Percentiles rank a stretch among this genome's conserved stretches.
phyloP scores from a whole-genome alignment of 2,113 vertebrate genomes.

The Catagonus wagneri region DNA sequence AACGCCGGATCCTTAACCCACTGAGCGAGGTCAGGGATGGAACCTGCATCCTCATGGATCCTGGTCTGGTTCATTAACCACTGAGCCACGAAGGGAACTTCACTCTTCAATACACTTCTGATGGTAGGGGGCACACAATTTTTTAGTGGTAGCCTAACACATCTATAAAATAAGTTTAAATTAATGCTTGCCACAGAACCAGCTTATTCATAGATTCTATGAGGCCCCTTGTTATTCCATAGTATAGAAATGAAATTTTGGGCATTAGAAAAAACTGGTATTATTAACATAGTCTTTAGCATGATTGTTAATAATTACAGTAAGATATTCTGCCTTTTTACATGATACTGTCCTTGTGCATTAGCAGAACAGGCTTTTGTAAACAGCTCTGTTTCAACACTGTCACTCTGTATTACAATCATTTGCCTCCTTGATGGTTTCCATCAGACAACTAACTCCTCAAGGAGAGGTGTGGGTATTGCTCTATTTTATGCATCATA shows the following conservation, averaged over 20 bases:
- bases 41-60: too few species aligned
- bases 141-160: not conserved
- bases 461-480: not conserved
- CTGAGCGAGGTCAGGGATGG: too few species aligned
- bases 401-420: not conserved
- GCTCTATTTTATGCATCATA: not conserved
- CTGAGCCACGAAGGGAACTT: too few species aligned
- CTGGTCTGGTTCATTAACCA: too few species aligned
- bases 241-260: not conserved
- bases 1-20: too few species aligned
- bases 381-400: not conserved
- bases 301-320: not conserved
- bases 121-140: not conserved
- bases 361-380: not conserved
- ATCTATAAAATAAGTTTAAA: conserved; percentile 19
- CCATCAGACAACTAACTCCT: not conserved
- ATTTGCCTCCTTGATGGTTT: not conserved
- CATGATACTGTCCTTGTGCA: not conserved
- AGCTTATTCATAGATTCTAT: not conserved
- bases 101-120: conserved; percentile 8
- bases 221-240: not conserved
- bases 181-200: not conserved
- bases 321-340: not conserved
- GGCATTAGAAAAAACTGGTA: conserved; percentile 6
- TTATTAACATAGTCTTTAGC: not conserved